Conservation (phyloP, 2,888 invertebrate genomes). For the Mythimna impura region DNA sequence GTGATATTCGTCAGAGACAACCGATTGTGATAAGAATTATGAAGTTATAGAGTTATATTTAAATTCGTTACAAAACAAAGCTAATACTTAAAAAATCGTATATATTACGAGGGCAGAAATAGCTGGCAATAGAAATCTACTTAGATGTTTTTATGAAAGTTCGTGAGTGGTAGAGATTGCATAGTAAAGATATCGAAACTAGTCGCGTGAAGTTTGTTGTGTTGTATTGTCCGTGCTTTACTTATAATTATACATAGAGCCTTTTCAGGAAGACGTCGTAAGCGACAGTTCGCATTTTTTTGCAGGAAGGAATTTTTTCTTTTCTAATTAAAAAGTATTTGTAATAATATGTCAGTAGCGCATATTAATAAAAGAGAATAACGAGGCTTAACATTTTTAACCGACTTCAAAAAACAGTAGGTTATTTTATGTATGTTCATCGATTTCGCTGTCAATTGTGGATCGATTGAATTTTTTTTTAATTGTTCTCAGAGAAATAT, state of each 20-base stretch:
- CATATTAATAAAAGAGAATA: too few relatives aligned
- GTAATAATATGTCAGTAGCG: too few relatives aligned
- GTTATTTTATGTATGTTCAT: too few relatives aligned
- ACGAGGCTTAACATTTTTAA: too few relatives aligned
- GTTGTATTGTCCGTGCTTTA: conserved; percentile 29
- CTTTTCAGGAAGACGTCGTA: too few relatives aligned
- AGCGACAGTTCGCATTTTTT: too few relatives aligned
- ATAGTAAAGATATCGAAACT: conserved; percentile 27
- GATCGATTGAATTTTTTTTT: too few relatives aligned
- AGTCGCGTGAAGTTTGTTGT: conserved; percentile 34
- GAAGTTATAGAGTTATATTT: conserved; percentile 25
- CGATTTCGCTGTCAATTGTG: too few relatives aligned
- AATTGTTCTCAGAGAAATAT: too few relatives aligned
- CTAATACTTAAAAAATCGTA: conserved; percentile 20
- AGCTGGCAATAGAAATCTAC: conserved; percentile 41
- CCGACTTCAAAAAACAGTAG: too few relatives aligned
- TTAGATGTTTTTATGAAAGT: conserved; percentile 36
- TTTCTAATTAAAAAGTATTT: too few relatives aligned
- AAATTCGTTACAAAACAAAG: conserved; percentile 28
- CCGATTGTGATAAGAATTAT: conserved; percentile 52
- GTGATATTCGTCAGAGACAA: conserved; percentile 38
- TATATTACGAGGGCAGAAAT: conserved; percentile 23
- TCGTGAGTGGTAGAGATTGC: conserved; percentile 27
- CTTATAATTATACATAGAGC: conserved; percentile 27
- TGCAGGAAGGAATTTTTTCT: too few relatives aligned